Base-by-base conservation (phyloP, 2,888 invertebrate species). In the Lissocephala sabroskyi region DNA sequence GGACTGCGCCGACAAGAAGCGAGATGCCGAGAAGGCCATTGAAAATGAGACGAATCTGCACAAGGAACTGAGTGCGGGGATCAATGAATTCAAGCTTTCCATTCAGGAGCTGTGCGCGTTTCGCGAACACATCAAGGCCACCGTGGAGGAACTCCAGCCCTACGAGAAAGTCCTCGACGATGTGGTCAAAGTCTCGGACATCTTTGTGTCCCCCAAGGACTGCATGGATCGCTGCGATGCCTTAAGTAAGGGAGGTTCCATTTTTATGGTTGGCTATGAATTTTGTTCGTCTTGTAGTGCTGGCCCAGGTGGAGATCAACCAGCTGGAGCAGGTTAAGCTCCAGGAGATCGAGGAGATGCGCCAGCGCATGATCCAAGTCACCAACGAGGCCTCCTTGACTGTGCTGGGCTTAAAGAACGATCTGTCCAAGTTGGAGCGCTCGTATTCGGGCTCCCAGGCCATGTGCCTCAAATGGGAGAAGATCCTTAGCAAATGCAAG, bases 141-240 rank as follows among this genome's bases (percentile, higher is more conserved):
- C 81, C 6, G 79, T 84, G 0, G 55, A 79, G 14, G 79, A 83
- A 43, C 71, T 82, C 33, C 77, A 82, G 40, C 81, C 82, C 0
- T 85, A 84, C 50, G 84, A 84, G 47, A 61, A 57, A 23, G 80
- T 85, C 0, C 65, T 84, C n/a, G 52, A 83, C 11, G 79, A 83
- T 18, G 84, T 83, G 4, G 81, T 85, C 0, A 54, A 66, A 5
- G 58, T 77, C 14, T 79, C 77, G 0, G 80, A 80, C 42, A 74
- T 79, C 16, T 82, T 79, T 39, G 75, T 62, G 5, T 81, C 84
- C 0, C 76, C 81, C 1, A 82, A 84, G 39, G 85, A 85, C 52
- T 82, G 83, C 51, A 84, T 82, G 63, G 81, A 80, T 52, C 79
- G 83, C 1, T 83, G 83, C 42, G 85, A 85, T 76, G 85, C 84